Conservation (phyloP, 2,113 vertebrate species). For the Microcebus murinus region DNA sequence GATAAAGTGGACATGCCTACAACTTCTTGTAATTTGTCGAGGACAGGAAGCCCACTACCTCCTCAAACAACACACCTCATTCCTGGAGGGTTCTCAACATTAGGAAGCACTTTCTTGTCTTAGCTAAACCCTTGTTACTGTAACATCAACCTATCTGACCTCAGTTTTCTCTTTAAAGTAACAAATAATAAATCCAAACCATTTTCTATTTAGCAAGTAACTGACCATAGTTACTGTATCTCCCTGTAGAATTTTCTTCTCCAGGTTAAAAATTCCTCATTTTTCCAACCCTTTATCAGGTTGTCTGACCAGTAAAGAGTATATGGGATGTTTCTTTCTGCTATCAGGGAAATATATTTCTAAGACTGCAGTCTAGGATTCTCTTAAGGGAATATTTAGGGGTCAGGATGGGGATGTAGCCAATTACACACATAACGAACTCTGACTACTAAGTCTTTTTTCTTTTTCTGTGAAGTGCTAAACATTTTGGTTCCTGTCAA, state of each 20-base stretch:
- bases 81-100: not conserved
- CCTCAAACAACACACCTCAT: not conserved
- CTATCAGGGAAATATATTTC: not conserved
- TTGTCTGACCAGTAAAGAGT: not conserved
- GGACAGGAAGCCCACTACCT: not conserved
- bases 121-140: not conserved
- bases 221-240: not conserved
- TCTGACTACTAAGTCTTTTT: not conserved
- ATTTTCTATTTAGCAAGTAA: not conserved
- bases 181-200: not conserved
- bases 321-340: not conserved
- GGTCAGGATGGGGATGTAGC: not conserved
- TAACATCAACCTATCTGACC: not conserved
- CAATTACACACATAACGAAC: not conserved
- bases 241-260: not conserved
- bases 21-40: not conserved
- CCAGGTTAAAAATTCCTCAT: not conserved
- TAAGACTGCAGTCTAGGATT: not conserved
- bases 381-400: not conserved
- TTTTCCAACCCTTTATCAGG: not conserved
- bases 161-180: not conserved
- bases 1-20: accelerated
- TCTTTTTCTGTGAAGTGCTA: not conserved
- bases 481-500: not conserved
- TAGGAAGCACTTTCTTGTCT: not conserved